phyloP scores from a whole-genome alignment of 2,113 vertebrate genomes.

The Mustela lutreola region DNA sequence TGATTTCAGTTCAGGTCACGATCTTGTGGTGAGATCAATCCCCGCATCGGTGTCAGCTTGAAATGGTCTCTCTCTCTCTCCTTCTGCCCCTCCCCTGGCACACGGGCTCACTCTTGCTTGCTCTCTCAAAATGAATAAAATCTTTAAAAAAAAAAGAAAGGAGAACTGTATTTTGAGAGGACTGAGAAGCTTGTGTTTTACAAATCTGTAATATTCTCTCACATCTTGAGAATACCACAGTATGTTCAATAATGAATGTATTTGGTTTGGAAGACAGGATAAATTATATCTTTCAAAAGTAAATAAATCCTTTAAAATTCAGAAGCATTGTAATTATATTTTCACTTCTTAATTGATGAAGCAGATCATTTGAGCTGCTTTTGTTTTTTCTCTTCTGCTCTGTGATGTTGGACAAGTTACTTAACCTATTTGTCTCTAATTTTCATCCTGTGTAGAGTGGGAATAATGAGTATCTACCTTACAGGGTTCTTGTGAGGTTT shows the following conservation, averaged over 20 bases:
- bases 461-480: not conserved
- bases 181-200: not conserved
- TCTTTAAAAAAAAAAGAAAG: not conserved
- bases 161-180: not conserved
- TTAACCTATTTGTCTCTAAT: slow-evolving; percentile 17
- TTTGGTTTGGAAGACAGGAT: slow-evolving; percentile 35
- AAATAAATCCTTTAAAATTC: not conserved
- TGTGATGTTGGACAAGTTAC: slow-evolving; percentile 23
- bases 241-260: not conserved
- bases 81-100: not conserved
- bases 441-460: not conserved
- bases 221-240: not conserved
- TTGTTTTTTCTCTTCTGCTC: slow-evolving; percentile 22
- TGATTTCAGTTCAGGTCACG: not conserved
- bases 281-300: not conserved
- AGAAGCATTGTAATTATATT: not conserved
- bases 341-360: slow-evolving; percentile 48
- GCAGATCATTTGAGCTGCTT: not conserved
- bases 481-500: not conserved
- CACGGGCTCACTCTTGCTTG: not conserved
- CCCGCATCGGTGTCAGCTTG: not conserved
- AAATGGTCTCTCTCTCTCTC: not conserved
- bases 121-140: not conserved
- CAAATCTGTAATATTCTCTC: not conserved
- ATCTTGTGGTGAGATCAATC: not conserved